Conservation (phyloP, 2,888 invertebrate genomes). For the Unio pictorum region DNA sequence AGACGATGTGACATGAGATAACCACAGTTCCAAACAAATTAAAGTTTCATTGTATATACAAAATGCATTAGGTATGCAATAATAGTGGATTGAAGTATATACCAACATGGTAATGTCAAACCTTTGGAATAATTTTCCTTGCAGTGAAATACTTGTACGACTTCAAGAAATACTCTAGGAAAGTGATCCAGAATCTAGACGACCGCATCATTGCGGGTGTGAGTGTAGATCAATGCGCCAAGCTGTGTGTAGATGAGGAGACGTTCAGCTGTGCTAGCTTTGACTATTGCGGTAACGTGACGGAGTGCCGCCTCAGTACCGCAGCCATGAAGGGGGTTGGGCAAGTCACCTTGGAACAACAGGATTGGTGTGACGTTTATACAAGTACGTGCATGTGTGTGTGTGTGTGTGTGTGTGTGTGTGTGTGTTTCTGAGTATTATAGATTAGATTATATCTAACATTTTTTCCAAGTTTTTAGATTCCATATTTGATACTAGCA, state of each 20-base stretch:
- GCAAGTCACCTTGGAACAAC: slow-evolving; percentile 37
- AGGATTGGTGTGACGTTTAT: slow-evolving; percentile 50
- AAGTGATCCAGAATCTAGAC: slow-evolving; percentile 32
- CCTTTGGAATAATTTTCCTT: background rate
- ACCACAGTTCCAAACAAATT: no score
- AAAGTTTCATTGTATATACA: no score
- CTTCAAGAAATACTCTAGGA: slow-evolving; percentile 34
- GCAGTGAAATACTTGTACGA: slow-evolving; percentile 55
- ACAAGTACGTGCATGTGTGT: slow-evolving; percentile 40
- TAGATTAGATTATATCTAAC: no score
- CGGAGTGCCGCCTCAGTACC: slow-evolving; percentile 52
- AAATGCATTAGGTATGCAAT: background rate
- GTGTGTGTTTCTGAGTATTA: no score
- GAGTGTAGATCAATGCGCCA: slow-evolving; percentile 50
- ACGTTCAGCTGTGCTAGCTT: slow-evolving; percentile 50
- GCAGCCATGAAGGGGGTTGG: slow-evolving; percentile 42
- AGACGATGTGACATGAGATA: no score
- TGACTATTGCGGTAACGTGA: slow-evolving; percentile 55
- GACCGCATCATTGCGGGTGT: slow-evolving; percentile 44
- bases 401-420: slow-evolving; percentile 10
- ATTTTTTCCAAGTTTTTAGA: no score
- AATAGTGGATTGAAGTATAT: background rate
- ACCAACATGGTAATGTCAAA: background rate
- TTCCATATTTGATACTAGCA: no score
- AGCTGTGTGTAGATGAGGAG: slow-evolving; percentile 51